A percentile compares a stretch with the other conserved stretches of the same genome.
These are phyloP conservation scores for Metridium senile DNA, from an alignment of 92 coral and sea anemone species.

Conservation along the genomic window DNA sequence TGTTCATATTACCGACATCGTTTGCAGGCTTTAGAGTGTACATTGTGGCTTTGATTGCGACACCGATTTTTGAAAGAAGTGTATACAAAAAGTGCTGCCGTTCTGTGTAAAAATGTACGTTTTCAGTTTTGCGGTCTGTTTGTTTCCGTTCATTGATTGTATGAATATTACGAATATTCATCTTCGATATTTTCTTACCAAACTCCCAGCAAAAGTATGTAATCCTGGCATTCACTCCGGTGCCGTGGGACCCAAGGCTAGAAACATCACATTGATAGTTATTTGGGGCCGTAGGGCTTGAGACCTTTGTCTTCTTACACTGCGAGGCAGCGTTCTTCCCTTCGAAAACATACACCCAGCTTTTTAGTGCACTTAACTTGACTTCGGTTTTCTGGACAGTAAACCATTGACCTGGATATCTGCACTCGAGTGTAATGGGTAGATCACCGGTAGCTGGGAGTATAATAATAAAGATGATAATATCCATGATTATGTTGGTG, in stretches of 20 bases:
- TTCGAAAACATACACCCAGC: background rate
- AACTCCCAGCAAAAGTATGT: conserved; percentile 33
- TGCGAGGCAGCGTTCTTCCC: conserved; percentile 19
- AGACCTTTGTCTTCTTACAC: conserved; percentile 17
- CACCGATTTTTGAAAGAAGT: no score
- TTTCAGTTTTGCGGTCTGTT: no score
- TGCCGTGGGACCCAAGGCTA: background rate
- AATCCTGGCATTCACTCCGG: conserved; percentile 9
- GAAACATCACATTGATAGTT: conserved; percentile 18
- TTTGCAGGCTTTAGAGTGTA: no score
- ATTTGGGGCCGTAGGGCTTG: background rate
- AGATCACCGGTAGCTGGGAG: conserved; percentile 6
- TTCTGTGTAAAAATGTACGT: no score
- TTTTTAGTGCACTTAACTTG: background rate
- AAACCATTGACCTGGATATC: conserved; percentile 35
- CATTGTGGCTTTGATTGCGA: no score
- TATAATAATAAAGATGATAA: no score
- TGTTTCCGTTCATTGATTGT: no score
- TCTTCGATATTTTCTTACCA: background rate
- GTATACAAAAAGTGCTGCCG: no score
- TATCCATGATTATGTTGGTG: no score
- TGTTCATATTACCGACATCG: no score
- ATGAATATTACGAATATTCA: no score
- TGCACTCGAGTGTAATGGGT: conserved; percentile 20
- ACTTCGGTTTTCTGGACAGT: conserved; percentile 22